Percentiles rank a stretch among this genome's conserved stretches.
phyloP scores from a whole-genome alignment of 37 sponge, comb jelly and placozoan genomes.

The Amphimedon queenslandica region DNA sequence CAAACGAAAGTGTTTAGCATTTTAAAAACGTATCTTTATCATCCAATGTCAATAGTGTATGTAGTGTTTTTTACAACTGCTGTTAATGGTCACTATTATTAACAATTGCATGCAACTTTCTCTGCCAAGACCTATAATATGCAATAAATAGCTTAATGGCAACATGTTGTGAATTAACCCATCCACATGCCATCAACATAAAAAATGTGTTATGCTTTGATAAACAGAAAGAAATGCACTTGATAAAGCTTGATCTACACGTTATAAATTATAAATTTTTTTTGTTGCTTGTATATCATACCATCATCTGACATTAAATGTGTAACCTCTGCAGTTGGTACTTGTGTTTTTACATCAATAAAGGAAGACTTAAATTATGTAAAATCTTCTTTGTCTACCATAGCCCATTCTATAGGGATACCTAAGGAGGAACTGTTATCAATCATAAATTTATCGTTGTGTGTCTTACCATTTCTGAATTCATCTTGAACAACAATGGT shows the following conservation, averaged over 20 bases:
- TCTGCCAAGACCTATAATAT: not conserved
- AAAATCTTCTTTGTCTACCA: not conserved
- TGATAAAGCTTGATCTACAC: not conserved
- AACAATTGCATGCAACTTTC: not conserved
- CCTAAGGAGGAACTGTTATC: not conserved
- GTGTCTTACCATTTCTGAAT: slow-evolving; percentile 12
- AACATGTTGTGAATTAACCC: not conserved
- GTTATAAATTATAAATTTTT: not conserved
- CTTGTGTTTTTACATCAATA: not conserved
- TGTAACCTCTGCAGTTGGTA: not conserved
- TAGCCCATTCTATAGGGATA: slow-evolving; percentile 10
- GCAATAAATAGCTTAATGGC: not conserved
- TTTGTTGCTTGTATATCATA: not conserved
- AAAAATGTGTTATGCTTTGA: not conserved
- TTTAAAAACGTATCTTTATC: not conserved
- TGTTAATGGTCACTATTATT: not conserved
- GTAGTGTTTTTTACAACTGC: slow-evolving; percentile 2
- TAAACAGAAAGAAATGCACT: slow-evolving; percentile 2
- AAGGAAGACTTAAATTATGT: not conserved
- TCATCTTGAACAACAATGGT: slow-evolving; percentile 24
- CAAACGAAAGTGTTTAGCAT: not conserved
- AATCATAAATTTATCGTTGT: no score
- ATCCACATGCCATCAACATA: slow-evolving; percentile 14
- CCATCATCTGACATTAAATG: slow-evolving; percentile 16
- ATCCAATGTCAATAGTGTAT: not conserved